Evolutionary conservation across 2,797 vertebrate species (phyloP).

Genomic region (Gallirallus australis): DNA sequence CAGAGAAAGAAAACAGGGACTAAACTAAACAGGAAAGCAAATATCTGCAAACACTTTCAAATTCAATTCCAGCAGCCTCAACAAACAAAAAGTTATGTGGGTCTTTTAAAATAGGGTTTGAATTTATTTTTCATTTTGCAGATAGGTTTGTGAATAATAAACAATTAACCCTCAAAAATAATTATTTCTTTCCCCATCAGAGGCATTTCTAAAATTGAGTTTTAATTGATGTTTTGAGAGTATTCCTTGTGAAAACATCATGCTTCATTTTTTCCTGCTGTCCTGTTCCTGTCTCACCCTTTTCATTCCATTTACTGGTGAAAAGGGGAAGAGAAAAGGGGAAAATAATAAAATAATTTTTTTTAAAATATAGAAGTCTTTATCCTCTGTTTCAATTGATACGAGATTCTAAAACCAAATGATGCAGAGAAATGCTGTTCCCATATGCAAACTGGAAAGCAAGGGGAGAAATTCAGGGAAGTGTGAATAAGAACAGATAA

Average conservation of each 20-base stretch:
- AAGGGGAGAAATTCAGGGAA: neutral
- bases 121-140: neutral
- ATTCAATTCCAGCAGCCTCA: neutral
- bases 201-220: neutral
- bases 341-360: neutral
- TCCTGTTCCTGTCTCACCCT: neutral
- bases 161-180: neutral
- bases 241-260: neutral
- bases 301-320: neutral
- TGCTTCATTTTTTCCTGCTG: neutral
- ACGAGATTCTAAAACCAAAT: neutral
- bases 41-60: neutral
- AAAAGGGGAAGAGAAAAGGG: neutral
- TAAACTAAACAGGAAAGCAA: neutral
- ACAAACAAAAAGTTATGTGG: neutral
- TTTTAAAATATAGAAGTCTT: neutral
- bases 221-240: neutral
- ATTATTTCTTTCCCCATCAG: neutral
- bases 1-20: neutral
- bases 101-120: neutral
- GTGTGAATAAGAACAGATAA: neutral
- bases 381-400: neutral
- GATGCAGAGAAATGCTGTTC: neutral
- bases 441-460: neutral
- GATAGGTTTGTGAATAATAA: neutral